phyloP scores from a whole-genome alignment of 2,888 invertebrate genomes.

The Lypha dubia region DNA sequence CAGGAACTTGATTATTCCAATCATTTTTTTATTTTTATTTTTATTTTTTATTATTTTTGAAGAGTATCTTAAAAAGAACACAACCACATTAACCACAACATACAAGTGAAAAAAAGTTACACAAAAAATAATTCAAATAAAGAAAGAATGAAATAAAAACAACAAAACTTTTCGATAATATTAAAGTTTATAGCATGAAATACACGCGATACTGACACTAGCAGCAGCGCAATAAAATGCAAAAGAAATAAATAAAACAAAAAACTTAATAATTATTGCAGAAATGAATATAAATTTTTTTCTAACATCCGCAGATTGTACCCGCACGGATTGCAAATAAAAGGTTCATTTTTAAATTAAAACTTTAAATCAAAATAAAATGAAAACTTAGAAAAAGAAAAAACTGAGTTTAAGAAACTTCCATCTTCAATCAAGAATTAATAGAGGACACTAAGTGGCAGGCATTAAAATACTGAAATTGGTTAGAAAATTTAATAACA shows the following conservation, averaged over 20 bases:
- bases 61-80: slow-evolving; percentile 28
- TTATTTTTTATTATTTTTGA: slow-evolving; percentile 6
- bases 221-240: slow-evolving; percentile 29
- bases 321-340: slow-evolving; percentile 20
- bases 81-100: slow-evolving; percentile 59
- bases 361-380: slow-evolving; percentile 28
- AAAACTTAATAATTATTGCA: slow-evolving; percentile 42
- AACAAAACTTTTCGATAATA: slow-evolving; percentile 56
- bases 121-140: slow-evolving; percentile 39
- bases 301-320: slow-evolving; percentile 58
- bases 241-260: slow-evolving; percentile 29
- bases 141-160: slow-evolving; percentile 5
- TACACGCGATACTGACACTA: slow-evolving; percentile 68
- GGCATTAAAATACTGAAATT: slow-evolving; percentile 18
- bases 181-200: slow-evolving; percentile 45
- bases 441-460: slow-evolving; percentile 52
- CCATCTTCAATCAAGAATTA: slow-evolving; percentile 55
- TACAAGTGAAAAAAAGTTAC: slow-evolving; percentile 24
- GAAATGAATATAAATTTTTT: slow-evolving; percentile 35
- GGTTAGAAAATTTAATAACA: slow-evolving; percentile 38
- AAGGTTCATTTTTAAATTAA: slow-evolving; percentile 37
- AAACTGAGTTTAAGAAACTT: slow-evolving; percentile 29
- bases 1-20: slow-evolving; percentile 56
- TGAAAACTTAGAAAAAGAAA: slow-evolving; percentile 4
- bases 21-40: not conserved